Base-by-base conservation (phyloP, 1,140 invertebrate genomes). In the Piezodorus guildinii region DNA sequence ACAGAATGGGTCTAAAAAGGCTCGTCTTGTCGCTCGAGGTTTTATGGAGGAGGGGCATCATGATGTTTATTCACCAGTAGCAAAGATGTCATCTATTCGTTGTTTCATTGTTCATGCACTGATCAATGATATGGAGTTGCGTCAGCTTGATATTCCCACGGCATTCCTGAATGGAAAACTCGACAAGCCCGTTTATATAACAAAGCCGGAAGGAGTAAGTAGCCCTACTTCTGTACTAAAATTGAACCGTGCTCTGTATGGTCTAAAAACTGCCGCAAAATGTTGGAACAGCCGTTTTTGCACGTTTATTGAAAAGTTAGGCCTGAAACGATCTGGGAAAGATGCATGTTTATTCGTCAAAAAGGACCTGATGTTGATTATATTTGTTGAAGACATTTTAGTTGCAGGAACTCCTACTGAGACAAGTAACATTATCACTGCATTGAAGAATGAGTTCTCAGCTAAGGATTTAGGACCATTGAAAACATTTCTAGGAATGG, bases 111-210 rank as follows among this genome's bases (percentile, higher is more conserved):
- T 27, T 12, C 27, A 8, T n/a, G 44, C 4, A 39, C 30, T 17
- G 30, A 58, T 14, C 23, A 12, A 39, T n/a, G 21, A 59, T 58
- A 21, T 60, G 27, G 21, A 64, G 19, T 27, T 45, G 8, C 23
- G 59, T 14, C 65, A 66, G 14, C 23, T 63, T 21, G 65, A 66
- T 56, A 65, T 72, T 6, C 71, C 66, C 62, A 75, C 71, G 44
- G 74, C 74, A 1, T 76, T 75, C 66, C 63, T 75, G 6, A 66
- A 78, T 70, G 75, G 72, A 16, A 60, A 70, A 6, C 56, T 79
- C 16, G 65, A 77, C 17, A 76, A 79, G 69, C 70, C 69, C 27
- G 71, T 78, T 2, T 78, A 70, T 61, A 73, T 78, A 69, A 45
- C 69, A 49, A 69, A 72, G 65, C 74, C 75, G 19, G 65, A 74